A percentile compares a stretch with the other conserved stretches of the same genome.
Conservation (phyloP, 2,113 vertebrate species). For the Paramormyrops kingsleyae region DNA sequence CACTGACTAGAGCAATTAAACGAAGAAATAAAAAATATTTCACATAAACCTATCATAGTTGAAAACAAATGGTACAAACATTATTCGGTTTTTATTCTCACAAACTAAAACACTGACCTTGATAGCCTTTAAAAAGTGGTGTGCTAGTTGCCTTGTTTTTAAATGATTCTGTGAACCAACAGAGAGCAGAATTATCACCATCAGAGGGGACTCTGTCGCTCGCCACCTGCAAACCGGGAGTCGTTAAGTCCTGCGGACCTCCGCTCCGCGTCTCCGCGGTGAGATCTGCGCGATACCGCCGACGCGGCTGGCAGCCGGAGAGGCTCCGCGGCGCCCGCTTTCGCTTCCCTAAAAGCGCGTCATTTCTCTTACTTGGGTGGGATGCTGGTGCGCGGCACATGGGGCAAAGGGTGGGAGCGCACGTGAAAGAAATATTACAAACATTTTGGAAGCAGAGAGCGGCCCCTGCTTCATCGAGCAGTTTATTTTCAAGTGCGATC, state of each 20-base stretch:
- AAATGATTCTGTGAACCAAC: neutral
- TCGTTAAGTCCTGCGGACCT: neutral
- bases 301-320: neutral
- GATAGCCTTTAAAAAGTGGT: neutral
- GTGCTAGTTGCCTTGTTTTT: neutral
- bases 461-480: neutral
- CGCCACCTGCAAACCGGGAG: neutral
- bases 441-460: neutral
- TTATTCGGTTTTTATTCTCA: neutral
- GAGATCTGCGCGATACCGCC: neutral
- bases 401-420: neutral
- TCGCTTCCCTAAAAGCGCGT: neutral
- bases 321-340: neutral
- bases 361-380: neutral
- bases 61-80: neutral
- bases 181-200: neutral
- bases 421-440: neutral
- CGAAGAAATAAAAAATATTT: neutral
- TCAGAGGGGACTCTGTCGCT: neutral
- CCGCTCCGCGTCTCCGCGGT: neutral
- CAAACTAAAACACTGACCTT: neutral
- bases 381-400: neutral
- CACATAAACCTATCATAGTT: neutral
- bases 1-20: neutral
- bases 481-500: constrained; percentile 15